phyloP scores from a whole-genome alignment of 2,113 vertebrate genomes.

The Fregetta grallaria region DNA sequence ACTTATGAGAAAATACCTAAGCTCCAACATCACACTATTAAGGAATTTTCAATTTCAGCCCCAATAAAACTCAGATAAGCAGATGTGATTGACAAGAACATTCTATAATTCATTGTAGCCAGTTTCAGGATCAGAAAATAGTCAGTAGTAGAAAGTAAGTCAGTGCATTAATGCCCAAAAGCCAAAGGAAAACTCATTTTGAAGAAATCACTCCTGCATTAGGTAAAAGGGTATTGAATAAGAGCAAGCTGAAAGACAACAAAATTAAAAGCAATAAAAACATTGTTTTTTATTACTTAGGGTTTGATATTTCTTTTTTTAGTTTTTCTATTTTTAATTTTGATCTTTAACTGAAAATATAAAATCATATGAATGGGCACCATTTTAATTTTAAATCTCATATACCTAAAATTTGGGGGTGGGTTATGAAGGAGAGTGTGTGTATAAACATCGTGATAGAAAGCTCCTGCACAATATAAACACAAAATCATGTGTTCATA shows the following conservation, averaged over 20 bases:
- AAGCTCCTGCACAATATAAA: neutral
- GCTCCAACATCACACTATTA: neutral
- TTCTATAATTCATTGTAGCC: neutral
- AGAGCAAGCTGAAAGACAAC: neutral
- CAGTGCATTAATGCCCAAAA: neutral
- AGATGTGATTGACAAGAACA: conserved; percentile 37
- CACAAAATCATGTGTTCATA: neutral
- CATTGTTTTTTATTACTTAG: neutral
- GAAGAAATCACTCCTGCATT: neutral
- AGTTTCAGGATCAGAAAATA: conserved; percentile 18
- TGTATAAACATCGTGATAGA: neutral
- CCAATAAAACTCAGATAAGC: conserved; percentile 22
- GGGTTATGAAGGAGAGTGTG: neutral
- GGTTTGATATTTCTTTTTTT: neutral
- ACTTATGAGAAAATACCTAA: neutral
- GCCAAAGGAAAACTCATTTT: neutral
- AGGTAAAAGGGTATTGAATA: neutral
- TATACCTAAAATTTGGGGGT: neutral
- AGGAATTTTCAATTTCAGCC: conserved; percentile 31
- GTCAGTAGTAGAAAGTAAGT: neutral
- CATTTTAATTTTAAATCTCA: neutral
- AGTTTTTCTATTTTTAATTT: neutral
- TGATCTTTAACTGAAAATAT: neutral
- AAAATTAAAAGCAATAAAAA: neutral
- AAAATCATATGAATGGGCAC: neutral